A percentile compares a stretch with the other conserved stretches of the same genome.
Conservation (phyloP, 2,797 vertebrate genomes). For the Chaunax sp. region DNA sequence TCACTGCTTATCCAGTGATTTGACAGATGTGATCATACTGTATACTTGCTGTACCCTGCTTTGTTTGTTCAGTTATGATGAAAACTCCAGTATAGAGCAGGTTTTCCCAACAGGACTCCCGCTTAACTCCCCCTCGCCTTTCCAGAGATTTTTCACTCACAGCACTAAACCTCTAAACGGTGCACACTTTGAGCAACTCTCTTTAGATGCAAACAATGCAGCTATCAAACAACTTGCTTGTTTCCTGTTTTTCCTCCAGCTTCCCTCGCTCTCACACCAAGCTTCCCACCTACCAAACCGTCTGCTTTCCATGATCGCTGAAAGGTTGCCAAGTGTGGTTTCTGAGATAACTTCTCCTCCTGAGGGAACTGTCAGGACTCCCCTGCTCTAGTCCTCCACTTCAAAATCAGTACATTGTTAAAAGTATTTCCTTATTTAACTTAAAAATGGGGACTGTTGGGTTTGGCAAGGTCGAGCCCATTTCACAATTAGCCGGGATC, state of each 20-base stretch:
- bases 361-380: conserved; percentile 27
- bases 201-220: conserved; percentile 51
- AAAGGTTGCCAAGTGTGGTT: conserved; percentile 31
- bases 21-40: no score
- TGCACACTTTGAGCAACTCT: conserved; percentile 15
- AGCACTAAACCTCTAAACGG: conserved; percentile 45
- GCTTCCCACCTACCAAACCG: conserved; percentile 21
- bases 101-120: conserved; percentile 34
- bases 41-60: background rate
- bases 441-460: conserved; percentile 3
- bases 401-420: conserved; percentile 35
- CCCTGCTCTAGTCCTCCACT: conserved; percentile 30
- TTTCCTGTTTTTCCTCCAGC: conserved; percentile 11
- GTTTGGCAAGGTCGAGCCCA: conserved; percentile 13
- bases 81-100: conserved; percentile 26
- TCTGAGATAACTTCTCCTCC: conserved; percentile 47
- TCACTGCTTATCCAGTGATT: conserved; percentile 21
- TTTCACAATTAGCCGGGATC: conserved; percentile 33
- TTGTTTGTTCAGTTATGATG: conserved; percentile 20
- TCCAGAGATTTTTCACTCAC: conserved; percentile 25
- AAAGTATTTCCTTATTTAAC: conserved; percentile 37
- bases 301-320: conserved; percentile 38
- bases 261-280: conserved; percentile 31
- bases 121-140: conserved; percentile 40
- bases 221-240: conserved; percentile 50